Evolutionary conservation across 30 jellyfish, hydroid and myxozoan species (phyloP), one percentile per base, ranked within the genome.

Genomic region (Aurelia aurita): DNA sequence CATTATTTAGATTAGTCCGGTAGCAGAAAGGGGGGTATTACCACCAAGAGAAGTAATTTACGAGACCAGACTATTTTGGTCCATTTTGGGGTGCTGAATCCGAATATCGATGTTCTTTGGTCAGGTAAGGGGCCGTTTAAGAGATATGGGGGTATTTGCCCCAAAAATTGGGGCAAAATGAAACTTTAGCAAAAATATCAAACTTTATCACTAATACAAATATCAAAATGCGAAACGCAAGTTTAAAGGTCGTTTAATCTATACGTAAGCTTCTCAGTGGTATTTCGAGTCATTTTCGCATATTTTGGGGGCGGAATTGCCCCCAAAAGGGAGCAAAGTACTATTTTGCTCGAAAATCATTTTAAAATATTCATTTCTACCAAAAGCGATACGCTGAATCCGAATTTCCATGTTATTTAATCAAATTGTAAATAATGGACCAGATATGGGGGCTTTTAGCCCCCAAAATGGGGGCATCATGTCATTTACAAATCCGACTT

Each of bases 31-130:
- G 10, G 59, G 59, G 59, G 59, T 47, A 47, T 47, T 47, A 47
- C 59, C 59, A 47, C 59, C 59, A 47, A 47, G 59, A 47, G 59
- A 47, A 16, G 59, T 47, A 47, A 47, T 47, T 47, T 47, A 47
- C 16, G 59, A 47, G 71, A 59, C 71, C 26, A 59, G 71, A 59
- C 71, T 59, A 7, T 59, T 59, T 59, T 59, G 71, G 26, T 59
- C 71, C 11, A 59, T 59, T 59, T 13, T 59, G 71, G 71, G 71
- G 71, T 59, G 71, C 31, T 14, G 25, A 59, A 59, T 59, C 25
- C 26, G 31, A n/a, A n/a, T n/a, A n/a, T n/a, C n/a, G n/a, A n/a
- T n/a, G n/a, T n/a, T n/a, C n/a, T n/a, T n/a, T n/a, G 31, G 71
- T 59, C 71, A 59, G 71, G 25, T 20, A 25, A 59, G 71, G 20